These are phyloP conservation scores for Proisotoma minuta DNA, from an alignment of 2,888 invertebrate genomes.

Conservation along the genomic window DNA sequence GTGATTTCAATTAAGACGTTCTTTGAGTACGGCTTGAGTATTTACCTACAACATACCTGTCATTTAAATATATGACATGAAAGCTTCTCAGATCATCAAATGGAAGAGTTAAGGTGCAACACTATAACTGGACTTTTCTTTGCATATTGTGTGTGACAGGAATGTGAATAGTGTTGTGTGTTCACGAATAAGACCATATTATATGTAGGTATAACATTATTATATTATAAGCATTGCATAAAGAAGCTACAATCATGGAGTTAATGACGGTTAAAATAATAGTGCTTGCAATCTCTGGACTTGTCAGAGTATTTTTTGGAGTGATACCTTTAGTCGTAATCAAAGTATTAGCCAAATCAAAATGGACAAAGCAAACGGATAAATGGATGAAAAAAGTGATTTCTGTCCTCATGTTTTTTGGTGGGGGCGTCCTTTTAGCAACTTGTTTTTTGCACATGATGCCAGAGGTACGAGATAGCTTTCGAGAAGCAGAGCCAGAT, in stretches of 20 bases:
- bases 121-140: too few relatives aligned
- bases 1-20: too few relatives aligned
- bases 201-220: too few relatives aligned
- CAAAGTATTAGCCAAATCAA: slow-evolving; percentile 47
- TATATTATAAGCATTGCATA: too few relatives aligned
- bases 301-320: slow-evolving; percentile 55
- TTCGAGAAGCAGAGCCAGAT: slow-evolving; percentile 30
- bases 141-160: too few relatives aligned
- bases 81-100: too few relatives aligned
- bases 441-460: slow-evolving; percentile 60
- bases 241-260: slow-evolving; percentile 51
- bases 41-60: too few relatives aligned
- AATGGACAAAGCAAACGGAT: slow-evolving; percentile 27
- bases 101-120: too few relatives aligned
- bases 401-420: slow-evolving; percentile 52
- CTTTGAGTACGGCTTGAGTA: too few relatives aligned
- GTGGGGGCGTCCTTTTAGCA: slow-evolving; percentile 58
- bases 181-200: too few relatives aligned
- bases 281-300: slow-evolving; percentile 54
- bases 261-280: slow-evolving; percentile 53
- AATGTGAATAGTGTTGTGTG: too few relatives aligned
- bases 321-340: slow-evolving; percentile 56
- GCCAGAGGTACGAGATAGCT: slow-evolving; percentile 54
- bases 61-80: too few relatives aligned
- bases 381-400: slow-evolving; percentile 46